These are phyloP conservation scores for Bombyx huttoni DNA, from an alignment of 2,888 invertebrate species.

Conservation along the genomic window DNA sequence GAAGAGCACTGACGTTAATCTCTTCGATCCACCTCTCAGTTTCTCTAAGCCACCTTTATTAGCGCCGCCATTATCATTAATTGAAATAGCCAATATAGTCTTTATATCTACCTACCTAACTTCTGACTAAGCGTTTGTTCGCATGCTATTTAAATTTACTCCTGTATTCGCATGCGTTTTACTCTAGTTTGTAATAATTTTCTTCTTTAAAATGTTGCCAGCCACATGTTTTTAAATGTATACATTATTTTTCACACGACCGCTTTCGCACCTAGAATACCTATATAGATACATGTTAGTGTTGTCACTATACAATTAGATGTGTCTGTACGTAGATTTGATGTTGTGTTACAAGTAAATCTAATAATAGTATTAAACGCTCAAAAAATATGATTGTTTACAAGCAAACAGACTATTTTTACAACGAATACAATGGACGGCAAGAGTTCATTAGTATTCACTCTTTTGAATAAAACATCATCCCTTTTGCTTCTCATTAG, in stretches of 20 bases:
- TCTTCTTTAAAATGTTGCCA: constrained; percentile 3
- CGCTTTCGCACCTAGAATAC: not conserved
- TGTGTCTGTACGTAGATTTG: not conserved
- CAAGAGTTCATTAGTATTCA: not conserved
- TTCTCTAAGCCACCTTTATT: constrained; percentile 32
- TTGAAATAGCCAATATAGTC: constrained; percentile 20
- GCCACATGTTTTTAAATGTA: not conserved
- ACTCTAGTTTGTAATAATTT: not conserved
- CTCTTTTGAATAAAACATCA: constrained; percentile 12
- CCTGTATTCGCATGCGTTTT: not conserved
- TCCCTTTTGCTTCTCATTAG: constrained; percentile 8
- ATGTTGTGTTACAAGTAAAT: not conserved
- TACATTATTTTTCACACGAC: not conserved
- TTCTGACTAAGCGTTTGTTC: not conserved
- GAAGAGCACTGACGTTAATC: constrained; percentile 37
- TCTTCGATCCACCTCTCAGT: constrained; percentile 28
- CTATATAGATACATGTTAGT: not conserved
- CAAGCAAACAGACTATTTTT: not conserved
- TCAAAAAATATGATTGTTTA: not conserved
- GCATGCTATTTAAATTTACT: not conserved
- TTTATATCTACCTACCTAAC: not conserved
- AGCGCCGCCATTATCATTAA: constrained; percentile 27
- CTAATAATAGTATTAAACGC: not conserved
- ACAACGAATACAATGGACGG: not conserved
- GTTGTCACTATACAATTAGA: not conserved